A percentile compares a stretch with the other conserved stretches of the same genome.
phyloP scores from a whole-genome alignment of 2,888 invertebrate species.

The Myathropa florea region DNA sequence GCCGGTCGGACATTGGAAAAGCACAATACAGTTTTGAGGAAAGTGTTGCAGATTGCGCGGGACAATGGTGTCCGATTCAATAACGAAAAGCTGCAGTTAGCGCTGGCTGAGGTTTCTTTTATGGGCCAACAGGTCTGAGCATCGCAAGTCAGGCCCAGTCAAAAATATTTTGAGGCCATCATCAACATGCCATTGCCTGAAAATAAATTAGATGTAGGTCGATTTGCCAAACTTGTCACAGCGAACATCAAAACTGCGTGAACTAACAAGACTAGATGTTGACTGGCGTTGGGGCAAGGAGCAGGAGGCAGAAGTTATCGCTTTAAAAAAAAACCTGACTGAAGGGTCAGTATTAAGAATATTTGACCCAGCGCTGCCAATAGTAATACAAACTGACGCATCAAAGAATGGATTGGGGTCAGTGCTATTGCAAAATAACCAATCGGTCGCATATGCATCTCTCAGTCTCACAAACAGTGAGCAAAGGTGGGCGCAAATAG shows the following conservation, averaged over 20 bases:
- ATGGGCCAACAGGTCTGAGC: too few species aligned
- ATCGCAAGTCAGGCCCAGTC: too few species aligned
- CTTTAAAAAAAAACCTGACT: neutral
- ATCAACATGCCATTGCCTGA: too few species aligned
- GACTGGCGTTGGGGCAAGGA: slow-evolving; percentile 22
- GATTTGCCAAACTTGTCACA: slow-evolving; percentile 30
- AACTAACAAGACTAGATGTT: slow-evolving; percentile 26
- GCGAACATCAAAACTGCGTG: slow-evolving; percentile 13
- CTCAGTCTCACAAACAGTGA: too few species aligned
- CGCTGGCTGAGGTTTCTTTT: neutral
- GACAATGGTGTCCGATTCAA: slow-evolving; percentile 71
- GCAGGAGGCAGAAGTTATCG: slow-evolving; percentile 12
- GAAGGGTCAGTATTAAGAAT: slow-evolving; percentile 4
- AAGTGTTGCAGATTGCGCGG: slow-evolving; percentile 41
- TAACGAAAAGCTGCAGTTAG: slow-evolving; percentile 70
- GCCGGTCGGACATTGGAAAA: slow-evolving; percentile 16
- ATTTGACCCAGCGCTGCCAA: slow-evolving; percentile 17
- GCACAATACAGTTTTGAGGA: slow-evolving; percentile 51
- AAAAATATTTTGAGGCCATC: too few species aligned
- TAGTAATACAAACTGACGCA: slow-evolving; percentile 40
- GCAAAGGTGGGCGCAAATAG: too few species aligned
- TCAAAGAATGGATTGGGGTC: slow-evolving; percentile 26
- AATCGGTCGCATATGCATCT: too few species aligned
- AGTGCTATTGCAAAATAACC: too few species aligned
- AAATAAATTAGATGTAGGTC: neutral